Conservation (phyloP, 2,888 invertebrate genomes). For the Mesodorylaimus sp. region DNA sequence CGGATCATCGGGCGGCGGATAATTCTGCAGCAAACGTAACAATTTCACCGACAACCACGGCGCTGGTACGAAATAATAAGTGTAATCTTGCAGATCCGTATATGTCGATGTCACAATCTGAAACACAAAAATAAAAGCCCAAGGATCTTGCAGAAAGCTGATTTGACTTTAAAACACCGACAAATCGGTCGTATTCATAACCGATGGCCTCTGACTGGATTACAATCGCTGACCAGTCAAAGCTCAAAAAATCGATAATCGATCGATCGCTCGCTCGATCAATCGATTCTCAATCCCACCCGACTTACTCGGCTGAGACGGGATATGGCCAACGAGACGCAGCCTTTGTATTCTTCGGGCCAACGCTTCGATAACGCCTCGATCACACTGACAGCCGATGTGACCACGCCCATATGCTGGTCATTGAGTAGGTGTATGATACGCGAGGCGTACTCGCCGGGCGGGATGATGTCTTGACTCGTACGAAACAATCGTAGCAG, state of each 20-base stretch:
- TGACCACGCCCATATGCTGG: constrained; percentile 97
- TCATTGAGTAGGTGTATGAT: constrained; percentile 96
- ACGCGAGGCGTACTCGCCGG: constrained; percentile 90
- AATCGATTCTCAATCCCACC: no score
- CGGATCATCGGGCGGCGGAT: constrained; percentile 93
- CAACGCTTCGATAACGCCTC: constrained; percentile 95
- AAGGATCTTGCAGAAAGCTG: neutral
- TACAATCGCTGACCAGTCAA: no score
- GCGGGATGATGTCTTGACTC: constrained; percentile 78
- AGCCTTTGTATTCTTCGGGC: constrained; percentile 97
- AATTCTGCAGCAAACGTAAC: constrained; percentile 82
- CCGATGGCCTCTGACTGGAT: no score
- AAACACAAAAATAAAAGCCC: constrained; percentile 19
- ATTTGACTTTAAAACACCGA: neutral
- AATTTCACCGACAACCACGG: constrained; percentile 98
- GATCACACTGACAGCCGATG: constrained; percentile 89
- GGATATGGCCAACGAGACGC: constrained; percentile 91
- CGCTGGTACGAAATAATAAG: constrained; percentile 99
- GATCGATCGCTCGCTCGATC: no score
- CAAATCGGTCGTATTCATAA: no score
- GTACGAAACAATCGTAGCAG: constrained; percentile 78
- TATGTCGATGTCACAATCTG: constrained; percentile 95
- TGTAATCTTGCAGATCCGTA: constrained; percentile 97
- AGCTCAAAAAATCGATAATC: no score
- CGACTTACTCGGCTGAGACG: constrained; percentile 61